Evolutionary conservation across 2,888 invertebrate genomes (phyloP).

Genomic region (Campoletis raptor): DNA sequence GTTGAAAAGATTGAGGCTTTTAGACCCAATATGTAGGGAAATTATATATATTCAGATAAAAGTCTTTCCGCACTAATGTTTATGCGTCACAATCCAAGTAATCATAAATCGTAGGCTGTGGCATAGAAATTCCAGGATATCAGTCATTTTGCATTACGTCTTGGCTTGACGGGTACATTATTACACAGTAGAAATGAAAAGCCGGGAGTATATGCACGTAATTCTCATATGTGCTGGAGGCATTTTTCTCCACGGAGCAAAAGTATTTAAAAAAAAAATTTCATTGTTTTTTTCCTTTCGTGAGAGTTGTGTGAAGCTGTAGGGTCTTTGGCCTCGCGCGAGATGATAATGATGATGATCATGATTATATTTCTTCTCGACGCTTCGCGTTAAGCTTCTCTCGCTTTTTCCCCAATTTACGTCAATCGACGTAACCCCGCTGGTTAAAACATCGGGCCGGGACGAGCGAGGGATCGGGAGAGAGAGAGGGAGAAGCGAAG

Average conservation of each 20-base stretch:
- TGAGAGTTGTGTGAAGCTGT: slow-evolving; percentile 37
- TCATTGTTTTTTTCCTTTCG: slow-evolving; percentile 31
- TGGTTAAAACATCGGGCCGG: slow-evolving; percentile 13
- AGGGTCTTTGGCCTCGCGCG: slow-evolving; percentile 62
- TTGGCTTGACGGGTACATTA: slow-evolving; percentile 38
- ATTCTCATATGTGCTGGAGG: slow-evolving; percentile 44
- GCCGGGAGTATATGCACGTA: slow-evolving; percentile 15
- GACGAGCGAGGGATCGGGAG: neutral
- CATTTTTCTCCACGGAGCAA: slow-evolving; percentile 34
- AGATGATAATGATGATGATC: slow-evolving; percentile 55
- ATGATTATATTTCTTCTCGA: slow-evolving; percentile 43
- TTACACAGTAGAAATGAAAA: slow-evolving; percentile 49
- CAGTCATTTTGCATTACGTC: slow-evolving; percentile 49
- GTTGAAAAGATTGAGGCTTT: neutral
- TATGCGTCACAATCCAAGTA: neutral
- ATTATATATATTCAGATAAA: neutral
- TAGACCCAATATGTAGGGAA: neutral
- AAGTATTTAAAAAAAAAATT: neutral
- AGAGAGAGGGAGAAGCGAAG: slow-evolving; percentile 41
- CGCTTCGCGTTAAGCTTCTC: slow-evolving; percentile 26
- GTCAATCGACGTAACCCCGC: slow-evolving; percentile 73
- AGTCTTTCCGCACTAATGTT: slow-evolving; percentile 3
- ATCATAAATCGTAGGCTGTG: slow-evolving; percentile 16
- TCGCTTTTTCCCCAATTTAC: slow-evolving; percentile 74
- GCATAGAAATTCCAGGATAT: slow-evolving; percentile 30